Conservation (phyloP, 2,113 vertebrate genomes). For the Orycteropus afer region DNA sequence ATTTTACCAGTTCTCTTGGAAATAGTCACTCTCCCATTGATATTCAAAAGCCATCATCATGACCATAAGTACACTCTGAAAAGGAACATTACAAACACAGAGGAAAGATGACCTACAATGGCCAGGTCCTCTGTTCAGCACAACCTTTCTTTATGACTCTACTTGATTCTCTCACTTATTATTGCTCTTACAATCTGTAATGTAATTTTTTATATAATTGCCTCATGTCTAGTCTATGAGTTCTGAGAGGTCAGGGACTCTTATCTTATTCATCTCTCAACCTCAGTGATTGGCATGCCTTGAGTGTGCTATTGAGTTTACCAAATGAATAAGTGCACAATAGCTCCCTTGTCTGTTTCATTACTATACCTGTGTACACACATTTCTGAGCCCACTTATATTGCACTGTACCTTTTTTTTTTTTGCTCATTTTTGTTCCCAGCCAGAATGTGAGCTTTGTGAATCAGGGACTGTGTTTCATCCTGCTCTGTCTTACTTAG, state of each 20-base stretch:
- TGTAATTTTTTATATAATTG: neutral
- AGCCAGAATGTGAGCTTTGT: neutral
- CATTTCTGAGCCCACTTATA: constrained; percentile 38
- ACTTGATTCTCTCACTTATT: neutral
- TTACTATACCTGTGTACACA: neutral
- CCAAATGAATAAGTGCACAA: neutral
- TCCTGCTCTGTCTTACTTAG: neutral
- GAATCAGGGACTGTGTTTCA: neutral
- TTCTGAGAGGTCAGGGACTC: neutral
- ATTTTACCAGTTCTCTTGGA: neutral
- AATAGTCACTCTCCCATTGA: neutral
- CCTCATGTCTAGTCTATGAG: neutral
- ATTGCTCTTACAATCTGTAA: neutral
- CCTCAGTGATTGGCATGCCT: neutral
- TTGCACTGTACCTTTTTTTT: neutral
- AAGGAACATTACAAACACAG: neutral
- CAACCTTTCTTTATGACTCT: neutral
- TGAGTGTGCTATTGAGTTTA: neutral
- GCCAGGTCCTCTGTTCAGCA: neutral
- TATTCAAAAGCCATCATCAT: neutral
- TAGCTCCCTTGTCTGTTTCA: neutral
- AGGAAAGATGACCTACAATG: neutral
- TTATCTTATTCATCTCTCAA: neutral
- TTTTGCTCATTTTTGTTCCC: neutral
- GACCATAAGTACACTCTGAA: neutral